A percentile compares a stretch with the other conserved stretches of the same genome.
These are phyloP conservation scores for Galago senegalensis DNA, from an alignment of 2,797 vertebrate species.

Conservation along the genomic window DNA sequence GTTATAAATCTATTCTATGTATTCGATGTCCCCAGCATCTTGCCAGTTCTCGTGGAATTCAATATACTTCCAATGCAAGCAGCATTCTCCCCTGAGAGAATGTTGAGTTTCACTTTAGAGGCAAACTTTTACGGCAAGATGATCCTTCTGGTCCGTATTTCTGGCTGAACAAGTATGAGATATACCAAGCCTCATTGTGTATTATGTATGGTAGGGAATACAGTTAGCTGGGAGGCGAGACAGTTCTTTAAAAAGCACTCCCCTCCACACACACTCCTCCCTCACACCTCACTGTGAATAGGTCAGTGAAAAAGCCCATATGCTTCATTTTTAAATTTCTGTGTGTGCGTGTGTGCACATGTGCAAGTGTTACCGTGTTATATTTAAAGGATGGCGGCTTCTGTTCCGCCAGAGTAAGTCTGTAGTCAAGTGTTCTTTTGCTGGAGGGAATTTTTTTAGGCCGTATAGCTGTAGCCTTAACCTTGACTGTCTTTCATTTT, in stretches of 20 bases:
- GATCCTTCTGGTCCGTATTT: neutral
- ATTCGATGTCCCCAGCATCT: neutral
- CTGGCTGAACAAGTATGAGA: neutral
- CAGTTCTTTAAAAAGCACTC: neutral
- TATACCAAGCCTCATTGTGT: neutral
- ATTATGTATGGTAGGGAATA: neutral
- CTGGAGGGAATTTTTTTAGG: neutral
- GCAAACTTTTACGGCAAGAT: constrained; percentile 3
- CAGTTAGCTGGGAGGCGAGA: neutral
- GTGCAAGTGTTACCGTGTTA: neutral
- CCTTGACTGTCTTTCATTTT: constrained; percentile 80
- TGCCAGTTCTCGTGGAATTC: neutral
- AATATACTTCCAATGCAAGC: constrained; percentile 5
- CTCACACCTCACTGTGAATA: neutral
- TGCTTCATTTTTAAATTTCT: neutral
- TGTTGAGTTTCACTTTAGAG: constrained; percentile 36
- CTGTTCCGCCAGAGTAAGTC: neutral
- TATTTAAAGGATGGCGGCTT: neutral
- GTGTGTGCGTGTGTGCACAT: neutral
- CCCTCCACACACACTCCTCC: accelerated
- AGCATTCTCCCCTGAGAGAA: neutral
- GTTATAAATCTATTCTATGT: neutral
- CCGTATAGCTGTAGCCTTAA: constrained; percentile 33
- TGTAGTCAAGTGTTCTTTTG: neutral
- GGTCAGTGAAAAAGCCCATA: neutral